Conservation (phyloP, 30 jellyfish, hydroid and myxozoan species). For the Aurelia aurita complex sp. Pacific region DNA sequence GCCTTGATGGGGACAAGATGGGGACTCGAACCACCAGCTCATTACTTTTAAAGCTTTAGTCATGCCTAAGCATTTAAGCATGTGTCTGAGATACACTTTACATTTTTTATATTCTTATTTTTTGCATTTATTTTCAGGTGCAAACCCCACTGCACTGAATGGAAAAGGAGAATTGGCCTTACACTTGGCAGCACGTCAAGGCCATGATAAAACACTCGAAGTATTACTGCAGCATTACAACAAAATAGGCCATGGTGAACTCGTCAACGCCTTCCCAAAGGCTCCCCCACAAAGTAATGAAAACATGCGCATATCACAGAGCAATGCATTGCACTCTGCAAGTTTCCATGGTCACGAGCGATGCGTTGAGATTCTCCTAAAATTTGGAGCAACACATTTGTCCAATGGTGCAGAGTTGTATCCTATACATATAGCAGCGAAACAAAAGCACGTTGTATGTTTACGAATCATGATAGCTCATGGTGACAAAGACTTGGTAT, state of each 20-base stretch:
- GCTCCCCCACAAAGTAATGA: not conserved
- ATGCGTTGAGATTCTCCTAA: slow-evolving; percentile 80
- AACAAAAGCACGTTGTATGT: slow-evolving; percentile 67
- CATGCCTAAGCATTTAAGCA: no score
- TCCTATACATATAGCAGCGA: slow-evolving; percentile 82
- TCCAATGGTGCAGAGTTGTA: slow-evolving; percentile 74
- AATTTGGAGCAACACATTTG: slow-evolving; percentile 81
- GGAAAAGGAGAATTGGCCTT: slow-evolving; percentile 71
- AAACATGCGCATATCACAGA: slow-evolving; percentile 31
- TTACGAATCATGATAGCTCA: slow-evolving; percentile 64
- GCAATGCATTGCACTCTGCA: slow-evolving; percentile 85
- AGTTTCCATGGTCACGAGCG: slow-evolving; percentile 77
- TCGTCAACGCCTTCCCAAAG: slow-evolving; percentile 77
- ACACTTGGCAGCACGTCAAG: slow-evolving; percentile 83
- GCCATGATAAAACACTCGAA: slow-evolving; percentile 71
- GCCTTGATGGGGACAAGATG: no score
- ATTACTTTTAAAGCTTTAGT: no score
- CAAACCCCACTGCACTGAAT: slow-evolving; percentile 66
- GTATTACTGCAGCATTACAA: slow-evolving; percentile 55
- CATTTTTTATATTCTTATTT: no score
- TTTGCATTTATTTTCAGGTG: slow-evolving; percentile 63
- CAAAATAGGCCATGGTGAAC: slow-evolving; percentile 22
- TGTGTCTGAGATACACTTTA: no score
- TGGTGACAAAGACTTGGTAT: slow-evolving; percentile 36
- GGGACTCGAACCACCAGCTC: no score